Conservation (phyloP, 2,888 invertebrate genomes). For the Andrena flavipes region DNA sequence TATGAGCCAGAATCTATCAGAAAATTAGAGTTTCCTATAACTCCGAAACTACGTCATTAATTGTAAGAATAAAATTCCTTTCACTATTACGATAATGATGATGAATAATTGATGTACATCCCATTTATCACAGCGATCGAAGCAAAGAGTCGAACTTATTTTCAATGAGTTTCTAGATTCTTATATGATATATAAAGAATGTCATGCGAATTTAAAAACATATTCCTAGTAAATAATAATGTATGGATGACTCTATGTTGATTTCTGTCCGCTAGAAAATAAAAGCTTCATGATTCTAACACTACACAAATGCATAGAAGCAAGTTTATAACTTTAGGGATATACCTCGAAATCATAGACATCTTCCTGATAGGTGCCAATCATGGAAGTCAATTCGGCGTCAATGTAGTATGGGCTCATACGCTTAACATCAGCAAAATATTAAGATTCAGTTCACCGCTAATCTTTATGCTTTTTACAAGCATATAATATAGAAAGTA, state of each 20-base stretch:
- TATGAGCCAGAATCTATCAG: background rate
- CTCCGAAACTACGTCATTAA: background rate
- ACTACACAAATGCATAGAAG: constrained; percentile 69
- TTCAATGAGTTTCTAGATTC: constrained; percentile 8
- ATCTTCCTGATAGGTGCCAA: constrained; percentile 88
- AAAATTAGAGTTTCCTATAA: background rate
- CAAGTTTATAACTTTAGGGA: constrained; percentile 64
- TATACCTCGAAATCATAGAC: constrained; percentile 83
- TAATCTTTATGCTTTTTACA: constrained; percentile 4
- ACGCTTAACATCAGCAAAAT: constrained; percentile 87
- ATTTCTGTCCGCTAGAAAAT: constrained; percentile 29
- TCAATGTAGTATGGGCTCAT: constrained; percentile 93
- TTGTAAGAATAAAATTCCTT: constrained; percentile 2
- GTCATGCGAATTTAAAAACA: constrained; percentile 39
- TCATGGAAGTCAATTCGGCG: constrained; percentile 92
- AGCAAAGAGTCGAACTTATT: background rate
- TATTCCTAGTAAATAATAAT: constrained; percentile 16
- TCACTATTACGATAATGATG: constrained; percentile 18
- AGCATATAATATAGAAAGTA: constrained; percentile 10
- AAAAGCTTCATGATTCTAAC: constrained; percentile 68
- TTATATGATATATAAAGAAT: constrained; percentile 19
- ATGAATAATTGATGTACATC: background rate
- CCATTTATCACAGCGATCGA: too few relatives aligned
- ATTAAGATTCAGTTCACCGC: constrained; percentile 67
- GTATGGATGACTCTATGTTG: constrained; percentile 22